Evolutionary conservation across 2,113 vertebrate genomes (phyloP).

Genomic region (Circaetus gallicus): DNA sequence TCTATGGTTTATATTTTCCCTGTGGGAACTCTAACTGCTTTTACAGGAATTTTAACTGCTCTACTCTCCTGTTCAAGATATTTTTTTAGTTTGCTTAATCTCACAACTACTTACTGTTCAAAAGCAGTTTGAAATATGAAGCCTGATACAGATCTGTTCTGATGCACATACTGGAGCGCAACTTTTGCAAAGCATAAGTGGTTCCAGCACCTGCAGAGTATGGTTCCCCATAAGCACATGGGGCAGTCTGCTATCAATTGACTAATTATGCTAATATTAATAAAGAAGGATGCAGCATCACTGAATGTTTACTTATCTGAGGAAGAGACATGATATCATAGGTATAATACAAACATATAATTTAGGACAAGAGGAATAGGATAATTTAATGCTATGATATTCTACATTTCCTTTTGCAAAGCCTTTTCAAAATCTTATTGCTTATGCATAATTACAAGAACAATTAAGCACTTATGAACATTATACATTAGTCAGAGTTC

Average conservation of each 20-base stretch:
- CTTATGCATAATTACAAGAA: not conserved
- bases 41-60: not conserved
- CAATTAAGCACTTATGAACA: not conserved
- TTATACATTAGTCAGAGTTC: not conserved
- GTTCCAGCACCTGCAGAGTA: not conserved
- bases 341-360: not conserved
- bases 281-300: not conserved
- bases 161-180: not conserved
- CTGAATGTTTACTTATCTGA: not conserved
- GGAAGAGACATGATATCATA: not conserved
- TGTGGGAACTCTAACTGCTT: not conserved
- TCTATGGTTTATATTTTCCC: not conserved
- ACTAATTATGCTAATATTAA: not conserved
- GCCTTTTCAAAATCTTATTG: not conserved
- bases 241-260: not conserved
- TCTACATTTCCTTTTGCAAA: not conserved
- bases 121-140: not conserved
- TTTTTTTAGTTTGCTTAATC: not conserved
- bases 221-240: not conserved
- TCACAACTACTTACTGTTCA: not conserved
- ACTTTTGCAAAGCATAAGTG: not conserved
- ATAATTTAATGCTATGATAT: not conserved
- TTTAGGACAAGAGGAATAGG: not conserved
- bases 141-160: not conserved
- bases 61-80: not conserved